phyloP scores from a whole-genome alignment of 1,140 invertebrate species.

The Heliconius congener region DNA sequence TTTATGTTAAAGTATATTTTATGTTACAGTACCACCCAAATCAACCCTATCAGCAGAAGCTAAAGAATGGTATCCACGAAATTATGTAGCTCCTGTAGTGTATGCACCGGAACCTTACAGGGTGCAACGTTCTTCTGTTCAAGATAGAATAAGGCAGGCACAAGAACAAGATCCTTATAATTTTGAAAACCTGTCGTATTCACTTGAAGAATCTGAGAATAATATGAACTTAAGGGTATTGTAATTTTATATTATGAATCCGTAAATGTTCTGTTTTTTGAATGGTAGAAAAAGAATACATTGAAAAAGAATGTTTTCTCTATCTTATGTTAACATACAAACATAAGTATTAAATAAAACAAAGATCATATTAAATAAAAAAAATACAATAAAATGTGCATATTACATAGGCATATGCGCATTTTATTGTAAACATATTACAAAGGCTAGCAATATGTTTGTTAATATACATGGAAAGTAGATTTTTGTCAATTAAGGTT shows the following conservation, averaged over 20 bases:
- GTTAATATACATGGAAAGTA: too few relatives aligned
- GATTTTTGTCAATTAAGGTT: too few relatives aligned
- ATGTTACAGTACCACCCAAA: constrained; percentile 51
- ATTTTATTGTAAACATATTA: too few relatives aligned
- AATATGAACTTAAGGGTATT: constrained; percentile 66
- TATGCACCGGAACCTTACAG: constrained; percentile 61
- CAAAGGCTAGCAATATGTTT: too few relatives aligned
- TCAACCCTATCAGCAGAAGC: constrained; percentile 78
- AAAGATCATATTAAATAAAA: too few relatives aligned
- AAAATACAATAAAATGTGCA: too few relatives aligned
- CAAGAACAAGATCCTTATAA: constrained; percentile 74
- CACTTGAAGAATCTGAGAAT: constrained; percentile 68
- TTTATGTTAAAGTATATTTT: neutral
- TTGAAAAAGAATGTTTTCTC: too few relatives aligned
- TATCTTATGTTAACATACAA: too few relatives aligned
- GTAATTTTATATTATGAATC: constrained; percentile 12
- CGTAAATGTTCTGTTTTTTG: too few relatives aligned
- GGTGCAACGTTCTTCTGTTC: constrained; percentile 70
- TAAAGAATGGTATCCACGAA: constrained; percentile 80
- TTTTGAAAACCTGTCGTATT: constrained; percentile 71
- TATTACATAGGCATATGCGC: too few relatives aligned
- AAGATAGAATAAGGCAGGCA: constrained; percentile 71
- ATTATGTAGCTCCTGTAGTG: constrained; percentile 67
- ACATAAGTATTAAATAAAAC: too few relatives aligned
- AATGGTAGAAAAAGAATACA: too few relatives aligned